phyloP scores from a whole-genome alignment of 2,113 vertebrate genomes.

The Rhinogobius similis region DNA sequence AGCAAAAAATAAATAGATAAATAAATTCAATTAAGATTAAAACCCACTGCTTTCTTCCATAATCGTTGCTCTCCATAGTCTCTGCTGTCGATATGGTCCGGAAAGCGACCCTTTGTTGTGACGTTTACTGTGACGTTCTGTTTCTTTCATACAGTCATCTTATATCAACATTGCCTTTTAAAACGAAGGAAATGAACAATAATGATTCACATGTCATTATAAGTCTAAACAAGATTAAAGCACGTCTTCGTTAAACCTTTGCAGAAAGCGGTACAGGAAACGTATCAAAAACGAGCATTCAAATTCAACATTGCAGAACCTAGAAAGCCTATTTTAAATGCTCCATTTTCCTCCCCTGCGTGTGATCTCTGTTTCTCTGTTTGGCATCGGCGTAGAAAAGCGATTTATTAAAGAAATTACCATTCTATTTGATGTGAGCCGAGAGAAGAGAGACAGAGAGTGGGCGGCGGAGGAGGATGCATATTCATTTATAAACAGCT shows the following conservation, averaged over 20 bases:
- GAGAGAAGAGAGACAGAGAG: slow-evolving; percentile 28
- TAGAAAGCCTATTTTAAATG: slow-evolving; percentile 22
- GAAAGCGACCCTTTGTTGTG: too few species aligned
- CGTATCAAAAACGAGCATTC: background rate
- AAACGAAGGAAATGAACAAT: background rate
- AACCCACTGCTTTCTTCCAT: too few species aligned
- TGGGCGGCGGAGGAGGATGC: slow-evolving; percentile 62
- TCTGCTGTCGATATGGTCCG: too few species aligned
- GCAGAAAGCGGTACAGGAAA: background rate
- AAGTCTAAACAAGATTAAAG: too few species aligned
- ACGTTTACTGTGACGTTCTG: too few species aligned
- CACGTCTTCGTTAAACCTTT: background rate
- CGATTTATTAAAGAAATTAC: slow-evolving; percentile 22
- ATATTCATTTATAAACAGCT: slow-evolving; percentile 73
- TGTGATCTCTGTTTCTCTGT: slow-evolving; percentile 27
- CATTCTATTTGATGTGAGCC: slow-evolving; percentile 21
- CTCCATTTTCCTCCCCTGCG: slow-evolving; percentile 35
- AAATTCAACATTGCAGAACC: background rate
- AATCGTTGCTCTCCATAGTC: too few species aligned
- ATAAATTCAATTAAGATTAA: too few species aligned
- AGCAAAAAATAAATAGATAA: too few species aligned
- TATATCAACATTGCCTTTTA: too few species aligned
- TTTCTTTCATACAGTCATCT: too few species aligned
- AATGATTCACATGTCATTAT: background rate
- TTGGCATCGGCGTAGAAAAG: slow-evolving; percentile 27